Evolutionary conservation across 2,797 vertebrate species (phyloP).

Genomic region (Micromesistius poutassou): DNA sequence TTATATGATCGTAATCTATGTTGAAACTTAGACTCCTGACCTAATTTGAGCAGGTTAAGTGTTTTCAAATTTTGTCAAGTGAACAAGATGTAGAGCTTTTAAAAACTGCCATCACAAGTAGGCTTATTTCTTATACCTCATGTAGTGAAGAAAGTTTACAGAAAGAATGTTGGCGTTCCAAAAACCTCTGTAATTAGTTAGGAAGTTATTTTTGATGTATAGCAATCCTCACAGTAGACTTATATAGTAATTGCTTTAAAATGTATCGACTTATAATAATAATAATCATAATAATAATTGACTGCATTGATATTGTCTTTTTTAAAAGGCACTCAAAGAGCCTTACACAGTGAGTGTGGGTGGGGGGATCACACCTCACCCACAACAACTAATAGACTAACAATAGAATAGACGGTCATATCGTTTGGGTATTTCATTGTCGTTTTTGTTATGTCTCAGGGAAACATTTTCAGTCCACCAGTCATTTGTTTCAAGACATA

Average conservation of each 20-base stretch:
- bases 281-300: neutral
- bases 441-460: neutral
- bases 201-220: no score
- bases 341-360: neutral
- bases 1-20: neutral
- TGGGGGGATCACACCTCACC: neutral
- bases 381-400: neutral
- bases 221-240: neutral
- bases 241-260: no score
- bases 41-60: neutral
- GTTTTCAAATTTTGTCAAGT: neutral
- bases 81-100: neutral
- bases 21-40: neutral
- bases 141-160: neutral
- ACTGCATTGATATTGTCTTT: neutral
- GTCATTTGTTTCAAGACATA: slow-evolving; percentile 28
- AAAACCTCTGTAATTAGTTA: no score
- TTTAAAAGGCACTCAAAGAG: neutral
- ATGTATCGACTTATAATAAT: neutral
- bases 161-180: neutral
- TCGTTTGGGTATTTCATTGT: neutral
- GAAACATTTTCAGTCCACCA: neutral
- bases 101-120: neutral
- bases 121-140: neutral
- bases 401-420: neutral